Evolutionary conservation across 2,888 invertebrate genomes (phyloP), one percentile per base, ranked within the genome.

Genomic region (Noctua janthe): DNA sequence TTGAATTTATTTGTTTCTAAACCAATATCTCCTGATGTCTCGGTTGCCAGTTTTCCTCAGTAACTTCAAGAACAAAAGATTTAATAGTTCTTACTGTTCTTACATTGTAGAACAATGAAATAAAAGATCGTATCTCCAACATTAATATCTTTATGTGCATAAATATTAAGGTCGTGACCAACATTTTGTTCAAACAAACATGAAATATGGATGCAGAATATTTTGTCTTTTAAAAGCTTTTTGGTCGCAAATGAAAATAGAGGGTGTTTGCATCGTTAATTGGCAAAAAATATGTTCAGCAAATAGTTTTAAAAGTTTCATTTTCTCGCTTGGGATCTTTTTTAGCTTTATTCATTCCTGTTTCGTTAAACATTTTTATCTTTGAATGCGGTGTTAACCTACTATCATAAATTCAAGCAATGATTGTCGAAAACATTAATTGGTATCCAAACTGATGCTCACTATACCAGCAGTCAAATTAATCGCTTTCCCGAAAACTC

Each of bases 141-240:
- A 82, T 75, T 70, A 78, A 79, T 67, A 78, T 82, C 39, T 82
- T 82, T 86, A 79, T 79, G 86, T 71, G 82, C 78, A 82, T 82
- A 78, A 86, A 86, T 66, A 78, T 75, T 85, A 78, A 75, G 66
- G 83, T 79, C 75, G 83, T 81, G 73, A 67, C 77, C 62, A 74
- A 84, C 74, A 67, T 84, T 73, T 76, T 54, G 74, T 75, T 66
- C 35, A 67, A 56, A 73, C 72, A 76, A 74, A 80, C 62, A 69
- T 74, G 71, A 77, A 74, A 74, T 47, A 66, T 81, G 77, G 13
- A 78, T 66, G 70, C 72, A 64, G 49, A 86, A 86, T 79, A 76
- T 76, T 85, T 76, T 54, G 56, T 71, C 67, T 82, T 74, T 71
- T 67, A 79, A 86, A 86, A 83, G 73, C 62, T 79, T 85, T 85